Base-by-base conservation (phyloP, 2,888 invertebrate genomes). In the Eupelmus urozonus region DNA sequence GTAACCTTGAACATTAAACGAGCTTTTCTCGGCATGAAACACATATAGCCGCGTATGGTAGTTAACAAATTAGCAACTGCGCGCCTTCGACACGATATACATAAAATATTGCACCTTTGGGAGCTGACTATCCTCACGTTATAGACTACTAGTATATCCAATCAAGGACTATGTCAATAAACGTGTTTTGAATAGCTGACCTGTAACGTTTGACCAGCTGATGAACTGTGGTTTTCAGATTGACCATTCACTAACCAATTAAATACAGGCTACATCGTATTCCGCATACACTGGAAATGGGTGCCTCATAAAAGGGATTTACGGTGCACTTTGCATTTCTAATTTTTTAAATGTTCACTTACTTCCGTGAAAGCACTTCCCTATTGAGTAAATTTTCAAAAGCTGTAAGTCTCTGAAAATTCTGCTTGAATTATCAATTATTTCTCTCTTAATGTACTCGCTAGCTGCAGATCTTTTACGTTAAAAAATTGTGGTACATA, bases 111-210 rank as follows among this genome's bases (percentile, higher is more conserved):
- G 18, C 49, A 23, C 60, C 71, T 40, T n/a, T 18, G 59, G 60
- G 60, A 49, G 23, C 29, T 9, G 0, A 25, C 45, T 45, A 69
- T 57, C 34, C 34, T 34, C 9, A 34, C 34, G 34, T 34, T 3
- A 23, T 5, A 16, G 16, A 4, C 49, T 16, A 27, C 20, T 45
- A 49, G 60, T 62, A 18, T 53, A 62, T 51, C 62, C 71, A 72
- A 53, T 72, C 71, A 62, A 71, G 60, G 29, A 16, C n/a, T 49
- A 20, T 34, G 60, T 51, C 60, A 34, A 25, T 71, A 51, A 62
- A 51, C 27, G 45, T 60, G 34, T 62, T 70, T 71, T 23, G 20
- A 11, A 45, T 29, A 16, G n/a, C 3, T n/a, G 40, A 18, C 45
- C n/a, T 7, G 3, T 27, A n/a, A n/a, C n/a, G n/a, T n/a, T n/a